phyloP scores from a whole-genome alignment of 2,888 invertebrate genomes.

The Eristalinus sepulchralis region DNA sequence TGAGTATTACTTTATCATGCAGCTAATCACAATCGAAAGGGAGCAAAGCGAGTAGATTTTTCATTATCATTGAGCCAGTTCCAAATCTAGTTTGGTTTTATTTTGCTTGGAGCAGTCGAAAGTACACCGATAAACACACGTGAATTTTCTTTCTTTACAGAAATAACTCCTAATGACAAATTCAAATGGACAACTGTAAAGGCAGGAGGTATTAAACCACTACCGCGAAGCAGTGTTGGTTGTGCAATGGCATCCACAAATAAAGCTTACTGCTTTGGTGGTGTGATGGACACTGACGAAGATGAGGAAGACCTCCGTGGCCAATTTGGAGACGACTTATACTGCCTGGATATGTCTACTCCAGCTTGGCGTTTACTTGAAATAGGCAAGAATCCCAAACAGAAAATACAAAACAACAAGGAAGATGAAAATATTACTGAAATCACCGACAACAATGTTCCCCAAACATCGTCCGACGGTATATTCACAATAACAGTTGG shows the following conservation, averaged over 20 bases:
- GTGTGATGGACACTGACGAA: slow-evolving; percentile 91
- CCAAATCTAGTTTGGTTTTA: too few relatives aligned
- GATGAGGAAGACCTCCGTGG: slow-evolving; percentile 91
- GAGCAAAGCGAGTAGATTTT: too few relatives aligned
- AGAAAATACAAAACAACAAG: slow-evolving; percentile 31
- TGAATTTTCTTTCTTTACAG: slow-evolving; percentile 78
- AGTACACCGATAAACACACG: too few relatives aligned
- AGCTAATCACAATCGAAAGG: too few relatives aligned
- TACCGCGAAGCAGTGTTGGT: slow-evolving; percentile 87
- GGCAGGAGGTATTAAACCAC: slow-evolving; percentile 84
- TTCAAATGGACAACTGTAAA: slow-evolving; percentile 89
- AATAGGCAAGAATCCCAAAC: slow-evolving; percentile 80
- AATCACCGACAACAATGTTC: slow-evolving; percentile 40
- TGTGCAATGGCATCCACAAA: slow-evolving; percentile 84
- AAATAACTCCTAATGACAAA: slow-evolving; percentile 84
- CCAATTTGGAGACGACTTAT: slow-evolving; percentile 90
- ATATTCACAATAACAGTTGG: slow-evolving; percentile 91
- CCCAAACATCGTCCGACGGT: slow-evolving; percentile 86
- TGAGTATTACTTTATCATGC: slow-evolving; percentile 78
- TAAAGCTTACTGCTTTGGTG: slow-evolving; percentile 91
- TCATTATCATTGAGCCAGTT: too few relatives aligned
- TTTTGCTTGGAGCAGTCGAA: too few relatives aligned
- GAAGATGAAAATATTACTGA: slow-evolving; percentile 75
- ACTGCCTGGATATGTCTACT: slow-evolving; percentile 87
- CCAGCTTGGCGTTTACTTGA: slow-evolving; percentile 86